A percentile compares a stretch with the other conserved stretches of the same genome.
phyloP scores from a whole-genome alignment of 2,113 vertebrate genomes.

The Upupa epops region DNA sequence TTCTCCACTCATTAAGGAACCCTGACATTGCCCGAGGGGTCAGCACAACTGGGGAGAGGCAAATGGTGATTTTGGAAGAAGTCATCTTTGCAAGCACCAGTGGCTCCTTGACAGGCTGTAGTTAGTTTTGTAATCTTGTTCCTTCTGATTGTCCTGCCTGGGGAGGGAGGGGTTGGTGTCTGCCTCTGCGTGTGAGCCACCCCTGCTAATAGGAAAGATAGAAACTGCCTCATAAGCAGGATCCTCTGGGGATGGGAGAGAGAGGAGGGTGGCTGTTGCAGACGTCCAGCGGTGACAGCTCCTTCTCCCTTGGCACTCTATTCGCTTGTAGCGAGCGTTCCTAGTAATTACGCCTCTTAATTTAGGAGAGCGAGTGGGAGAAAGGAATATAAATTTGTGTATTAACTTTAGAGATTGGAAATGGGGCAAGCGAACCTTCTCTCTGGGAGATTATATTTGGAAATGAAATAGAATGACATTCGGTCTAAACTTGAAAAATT shows the following conservation, averaged over 20 bases:
- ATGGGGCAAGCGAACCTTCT: conserved; percentile 55
- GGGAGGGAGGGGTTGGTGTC: background rate
- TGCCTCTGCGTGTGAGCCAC: background rate
- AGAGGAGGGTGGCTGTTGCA: conserved; percentile 31
- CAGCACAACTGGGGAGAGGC: background rate
- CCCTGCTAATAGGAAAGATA: conserved; percentile 22
- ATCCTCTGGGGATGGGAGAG: conserved; percentile 14
- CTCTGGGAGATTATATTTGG: conserved; percentile 62
- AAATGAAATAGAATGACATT: conserved; percentile 68
- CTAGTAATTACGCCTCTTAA: conserved; percentile 71
- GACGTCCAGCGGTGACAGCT: conserved; percentile 33
- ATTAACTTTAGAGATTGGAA: conserved; percentile 71
- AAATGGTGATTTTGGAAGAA: background rate
- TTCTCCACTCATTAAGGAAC: background rate
- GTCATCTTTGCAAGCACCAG: background rate
- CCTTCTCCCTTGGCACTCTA: conserved; percentile 45
- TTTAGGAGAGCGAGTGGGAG: conserved; percentile 69
- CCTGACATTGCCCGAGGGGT: background rate
- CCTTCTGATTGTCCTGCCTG: background rate
- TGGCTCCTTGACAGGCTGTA: background rate
- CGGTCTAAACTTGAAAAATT: conserved; percentile 66
- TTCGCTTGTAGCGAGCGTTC: conserved; percentile 56
- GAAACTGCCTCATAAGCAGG: conserved; percentile 41
- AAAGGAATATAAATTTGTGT: conserved; percentile 72
- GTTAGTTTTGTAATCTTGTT: background rate